phyloP scores from a whole-genome alignment of 2,888 invertebrate genomes.

The Anticlea derivata region DNA sequence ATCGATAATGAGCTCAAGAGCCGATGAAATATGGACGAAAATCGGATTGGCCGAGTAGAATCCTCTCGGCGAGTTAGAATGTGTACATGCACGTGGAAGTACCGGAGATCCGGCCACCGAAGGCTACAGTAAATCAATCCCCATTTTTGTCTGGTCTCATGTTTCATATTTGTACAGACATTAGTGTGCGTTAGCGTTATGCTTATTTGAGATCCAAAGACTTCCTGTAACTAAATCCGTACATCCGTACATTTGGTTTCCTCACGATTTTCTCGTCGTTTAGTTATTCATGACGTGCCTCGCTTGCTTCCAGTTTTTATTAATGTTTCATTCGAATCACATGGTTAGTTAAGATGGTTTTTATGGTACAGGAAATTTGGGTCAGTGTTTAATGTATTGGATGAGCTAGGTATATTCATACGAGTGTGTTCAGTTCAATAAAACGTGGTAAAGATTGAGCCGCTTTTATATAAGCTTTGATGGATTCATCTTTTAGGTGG shows the following conservation, averaged over 20 bases:
- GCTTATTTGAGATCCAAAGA: slow-evolving; percentile 49
- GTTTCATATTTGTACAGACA: slow-evolving; percentile 63
- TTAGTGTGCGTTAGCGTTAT: slow-evolving; percentile 54
- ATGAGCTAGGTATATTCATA: slow-evolving; percentile 30
- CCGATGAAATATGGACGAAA: slow-evolving; percentile 47
- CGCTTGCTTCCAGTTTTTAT: slow-evolving; percentile 40
- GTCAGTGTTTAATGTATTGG: slow-evolving; percentile 37
- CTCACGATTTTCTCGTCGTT: slow-evolving; percentile 39
- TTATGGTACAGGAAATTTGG: slow-evolving; percentile 36
- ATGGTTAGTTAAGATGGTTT: slow-evolving; percentile 38
- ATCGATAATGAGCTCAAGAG: slow-evolving; percentile 47
- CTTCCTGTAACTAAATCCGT: slow-evolving; percentile 47
- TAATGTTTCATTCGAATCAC: slow-evolving; percentile 39
- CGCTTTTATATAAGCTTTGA: slow-evolving; percentile 17
- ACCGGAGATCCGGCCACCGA: slow-evolving; percentile 52
- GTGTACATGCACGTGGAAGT: slow-evolving; percentile 28
- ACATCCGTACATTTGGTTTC: slow-evolving; percentile 42
- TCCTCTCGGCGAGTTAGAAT: slow-evolving; percentile 24
- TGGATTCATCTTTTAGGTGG: slow-evolving; percentile 14
- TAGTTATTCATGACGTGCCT: slow-evolving; percentile 44
- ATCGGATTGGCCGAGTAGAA: slow-evolving; percentile 23
- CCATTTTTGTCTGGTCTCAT: slow-evolving; percentile 56
- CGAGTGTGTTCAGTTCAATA: slow-evolving; percentile 25
- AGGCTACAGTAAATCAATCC: slow-evolving; percentile 65
- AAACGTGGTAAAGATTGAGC: slow-evolving; percentile 22